Evolutionary conservation across 1,140 invertebrate genomes (phyloP), one percentile per base, ranked within the genome.

Genomic region (Portunus trituberculatus): DNA sequence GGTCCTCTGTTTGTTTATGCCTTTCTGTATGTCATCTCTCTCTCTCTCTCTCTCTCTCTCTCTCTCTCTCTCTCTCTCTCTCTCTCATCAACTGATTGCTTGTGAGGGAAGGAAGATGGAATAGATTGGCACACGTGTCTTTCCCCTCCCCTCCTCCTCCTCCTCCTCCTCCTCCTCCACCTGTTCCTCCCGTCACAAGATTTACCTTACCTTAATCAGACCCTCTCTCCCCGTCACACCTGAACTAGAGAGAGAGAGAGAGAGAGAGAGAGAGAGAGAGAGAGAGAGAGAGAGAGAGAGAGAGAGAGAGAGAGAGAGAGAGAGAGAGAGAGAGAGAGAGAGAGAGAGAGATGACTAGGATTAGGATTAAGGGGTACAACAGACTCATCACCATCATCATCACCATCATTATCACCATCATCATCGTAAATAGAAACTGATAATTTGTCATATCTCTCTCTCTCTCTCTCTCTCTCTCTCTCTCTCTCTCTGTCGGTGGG

Each of bases 1-100:
- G 12, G 7, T 90, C n/a, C 14, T 90, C 10, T 90, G 88, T n/a
- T 12, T 59, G 1, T 59, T 12, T 59, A 12, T 59, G 10, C 0
- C 52, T 59, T 12, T 59, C 20, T 59, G 8, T 59, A 20, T 59
- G 52, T 59, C 52, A 16, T 76, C 67, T 76, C 67, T 76, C 67
- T 76, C 67, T 76, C 67, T 76, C 67, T 76, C 67, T n/a, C 67
- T 76, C 67, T 76, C 67, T 76, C 67, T 76, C 67, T 76, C 67
- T 76, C 67, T 76, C 67, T 76, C 67, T 76, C 67, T 76, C 67
- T 76, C 67, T 76, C 52, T 59, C 52, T 14, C 52, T 14, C 52
- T 14, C 52, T 14, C 52, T 14, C 52, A 59, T 59, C 52, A 76
- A 20, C 67, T 76, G 67, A 76, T 76, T 76, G n/a, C 67, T n/a